These are phyloP conservation scores for Thamnophis elegans DNA, from an alignment of 2,797 vertebrate genomes.

Conservation along the genomic window DNA sequence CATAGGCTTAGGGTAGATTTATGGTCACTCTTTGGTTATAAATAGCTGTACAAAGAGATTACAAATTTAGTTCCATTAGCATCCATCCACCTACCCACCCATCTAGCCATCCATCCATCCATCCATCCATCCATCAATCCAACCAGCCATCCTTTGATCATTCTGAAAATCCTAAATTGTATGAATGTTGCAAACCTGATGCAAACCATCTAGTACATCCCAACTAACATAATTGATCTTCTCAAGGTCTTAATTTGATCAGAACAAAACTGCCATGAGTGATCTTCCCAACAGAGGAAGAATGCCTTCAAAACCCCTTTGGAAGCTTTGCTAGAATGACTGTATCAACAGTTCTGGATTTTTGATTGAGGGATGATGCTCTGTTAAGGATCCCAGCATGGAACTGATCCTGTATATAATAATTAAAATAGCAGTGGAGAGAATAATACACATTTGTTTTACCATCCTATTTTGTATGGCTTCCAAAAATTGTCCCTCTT, in stretches of 20 bases:
- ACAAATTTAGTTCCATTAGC: background rate
- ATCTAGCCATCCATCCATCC: background rate
- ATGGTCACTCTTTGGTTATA: background rate
- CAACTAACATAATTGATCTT: background rate
- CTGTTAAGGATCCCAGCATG: background rate
- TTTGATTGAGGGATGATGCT: background rate
- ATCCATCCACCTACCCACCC: too few species aligned
- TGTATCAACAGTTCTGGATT: background rate
- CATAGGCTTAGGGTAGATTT: background rate
- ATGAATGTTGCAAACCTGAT: background rate
- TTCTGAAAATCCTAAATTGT: background rate
- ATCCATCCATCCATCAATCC: background rate
- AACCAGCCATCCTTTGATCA: background rate
- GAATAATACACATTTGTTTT: background rate
- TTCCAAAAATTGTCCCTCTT: background rate
- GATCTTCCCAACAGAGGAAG: background rate
- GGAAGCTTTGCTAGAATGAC: background rate
- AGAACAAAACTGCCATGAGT: background rate
- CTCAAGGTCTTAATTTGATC: background rate
- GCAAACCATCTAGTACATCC: background rate
- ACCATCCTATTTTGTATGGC: background rate
- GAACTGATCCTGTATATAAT: background rate
- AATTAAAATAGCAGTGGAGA: background rate
- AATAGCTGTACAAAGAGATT: background rate
- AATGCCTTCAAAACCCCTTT: background rate